Percentiles rank a stretch among this genome's conserved stretches.
Evolutionary conservation across 1,140 invertebrate species (phyloP).

Genomic region (Archivesica marissinica): DNA sequence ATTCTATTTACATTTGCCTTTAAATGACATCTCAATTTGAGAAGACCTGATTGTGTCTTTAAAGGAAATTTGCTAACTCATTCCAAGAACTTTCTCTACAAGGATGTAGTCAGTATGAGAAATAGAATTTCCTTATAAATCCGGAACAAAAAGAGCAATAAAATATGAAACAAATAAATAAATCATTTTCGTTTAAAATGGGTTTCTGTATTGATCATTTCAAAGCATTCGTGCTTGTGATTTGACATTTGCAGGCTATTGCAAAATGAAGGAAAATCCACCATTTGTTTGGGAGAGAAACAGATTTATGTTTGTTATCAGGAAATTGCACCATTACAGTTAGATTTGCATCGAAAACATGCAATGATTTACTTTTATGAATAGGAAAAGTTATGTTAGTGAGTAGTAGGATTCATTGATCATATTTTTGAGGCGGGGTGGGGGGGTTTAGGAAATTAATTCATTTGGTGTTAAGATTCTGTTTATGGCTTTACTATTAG

Average conservation of each 20-base stretch:
- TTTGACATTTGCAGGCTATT: conserved; percentile 39
- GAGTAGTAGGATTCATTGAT: too few species aligned
- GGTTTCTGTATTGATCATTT: conserved; percentile 25
- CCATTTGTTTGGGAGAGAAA: conserved; percentile 1
- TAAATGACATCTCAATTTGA: too few species aligned
- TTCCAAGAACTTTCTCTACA: too few species aligned
- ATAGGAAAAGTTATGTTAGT: neutral
- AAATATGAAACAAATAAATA: neutral
- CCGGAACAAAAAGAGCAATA: conserved; percentile 3
- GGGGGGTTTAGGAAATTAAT: too few species aligned
- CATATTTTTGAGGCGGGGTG: too few species aligned
- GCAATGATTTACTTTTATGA: neutral
- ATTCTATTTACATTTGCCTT: too few species aligned
- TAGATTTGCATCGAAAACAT: neutral
- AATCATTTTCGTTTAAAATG: conserved; percentile 34
- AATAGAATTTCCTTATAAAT: too few species aligned
- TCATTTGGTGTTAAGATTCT: too few species aligned
- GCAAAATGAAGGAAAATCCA: neutral
- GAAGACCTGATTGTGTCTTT: too few species aligned
- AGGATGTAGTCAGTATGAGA: too few species aligned
- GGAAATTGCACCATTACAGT: conserved; percentile 27
- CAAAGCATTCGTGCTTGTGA: neutral
- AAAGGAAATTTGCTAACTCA: too few species aligned
- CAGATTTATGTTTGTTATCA: conserved; percentile 15
- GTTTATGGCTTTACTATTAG: too few species aligned